Percentiles rank a stretch among this genome's conserved stretches.
These are phyloP conservation scores for Huso huso DNA, from an alignment of 2,797 vertebrate species.

Conservation along the genomic window DNA sequence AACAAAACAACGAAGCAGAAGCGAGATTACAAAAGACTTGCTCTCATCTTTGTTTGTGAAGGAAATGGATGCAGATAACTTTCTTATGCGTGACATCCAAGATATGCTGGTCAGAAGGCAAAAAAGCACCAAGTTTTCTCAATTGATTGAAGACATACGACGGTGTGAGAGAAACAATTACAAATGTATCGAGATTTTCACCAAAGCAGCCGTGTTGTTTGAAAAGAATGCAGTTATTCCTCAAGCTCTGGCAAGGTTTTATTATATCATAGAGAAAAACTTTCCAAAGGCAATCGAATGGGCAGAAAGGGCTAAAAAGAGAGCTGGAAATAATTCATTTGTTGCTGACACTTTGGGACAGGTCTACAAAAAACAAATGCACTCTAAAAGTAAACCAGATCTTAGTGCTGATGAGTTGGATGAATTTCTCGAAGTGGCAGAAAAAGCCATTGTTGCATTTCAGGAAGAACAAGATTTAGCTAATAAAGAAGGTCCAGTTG, in stretches of 20 bases:
- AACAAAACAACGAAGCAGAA: constrained; percentile 29
- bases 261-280: constrained; percentile 53
- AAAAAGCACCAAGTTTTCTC: too few species aligned
- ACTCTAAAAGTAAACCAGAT: constrained; percentile 25
- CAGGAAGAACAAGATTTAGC: constrained; percentile 52
- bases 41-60: too few species aligned
- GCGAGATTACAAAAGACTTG: too few species aligned
- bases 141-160: constrained; percentile 51
- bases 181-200: constrained; percentile 48
- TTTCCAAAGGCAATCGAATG: constrained; percentile 48
- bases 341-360: constrained; percentile 64
- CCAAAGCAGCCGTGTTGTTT: constrained; percentile 48
- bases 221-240: constrained; percentile 52
- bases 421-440: constrained; percentile 43
- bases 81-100: too few species aligned
- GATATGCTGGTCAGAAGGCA: too few species aligned
- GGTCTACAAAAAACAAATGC: constrained; percentile 57
- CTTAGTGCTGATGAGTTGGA: constrained; percentile 31
- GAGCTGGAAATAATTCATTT: constrained; percentile 49
- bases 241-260: constrained; percentile 67
- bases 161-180: constrained; percentile 37
- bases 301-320: constrained; percentile 53
- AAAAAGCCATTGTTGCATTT: constrained; percentile 52
- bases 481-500: constrained; percentile 32
- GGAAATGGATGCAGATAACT: too few species aligned